A percentile compares a stretch with the other conserved stretches of the same genome.
Evolutionary conservation across 2,888 invertebrate genomes (phyloP).

Genomic region (Chrysolina americana): DNA sequence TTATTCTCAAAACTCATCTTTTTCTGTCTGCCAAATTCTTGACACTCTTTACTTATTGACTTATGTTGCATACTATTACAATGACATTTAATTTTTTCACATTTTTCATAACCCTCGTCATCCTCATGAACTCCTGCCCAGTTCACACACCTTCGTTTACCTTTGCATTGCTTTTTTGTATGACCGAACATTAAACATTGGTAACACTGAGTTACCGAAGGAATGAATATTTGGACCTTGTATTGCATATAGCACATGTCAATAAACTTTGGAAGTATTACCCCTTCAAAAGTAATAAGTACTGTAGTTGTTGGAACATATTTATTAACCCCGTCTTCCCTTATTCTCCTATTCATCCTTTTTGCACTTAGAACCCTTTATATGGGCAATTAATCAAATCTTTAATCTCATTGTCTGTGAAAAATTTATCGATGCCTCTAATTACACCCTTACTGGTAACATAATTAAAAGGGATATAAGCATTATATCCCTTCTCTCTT

Average conservation of each 20-base stretch:
- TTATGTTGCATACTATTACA: not conserved
- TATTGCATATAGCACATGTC: slow-evolving; percentile 7
- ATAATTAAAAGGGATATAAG: too few relatives aligned
- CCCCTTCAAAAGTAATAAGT: slow-evolving; percentile 24
- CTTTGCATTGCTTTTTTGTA: slow-evolving; percentile 21
- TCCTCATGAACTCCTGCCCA: not conserved
- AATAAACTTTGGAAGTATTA: too few relatives aligned
- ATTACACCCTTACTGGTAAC: too few relatives aligned
- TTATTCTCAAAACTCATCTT: slow-evolving; percentile 32
- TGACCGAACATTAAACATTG: slow-evolving; percentile 29
- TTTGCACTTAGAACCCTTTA: slow-evolving; percentile 17
- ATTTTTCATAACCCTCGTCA: not conserved
- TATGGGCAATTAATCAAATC: not conserved
- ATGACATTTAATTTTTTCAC: not conserved
- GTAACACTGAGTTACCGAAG: slow-evolving; percentile 23
- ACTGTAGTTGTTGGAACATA: slow-evolving; percentile 6
- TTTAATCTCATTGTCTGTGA: not conserved
- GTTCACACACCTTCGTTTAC: not conserved
- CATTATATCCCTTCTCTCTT: too few relatives aligned
- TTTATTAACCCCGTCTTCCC: not conserved
- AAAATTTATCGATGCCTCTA: too few relatives aligned
- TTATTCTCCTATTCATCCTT: slow-evolving; percentile 27
- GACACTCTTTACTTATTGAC: not conserved
- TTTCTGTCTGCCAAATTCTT: slow-evolving; percentile 22
- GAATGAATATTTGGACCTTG: not conserved